A percentile compares a stretch with the other conserved stretches of the same genome.
Evolutionary conservation across 2,797 vertebrate genomes (phyloP).

Genomic region (Lithobates sylvaticus): DNA sequence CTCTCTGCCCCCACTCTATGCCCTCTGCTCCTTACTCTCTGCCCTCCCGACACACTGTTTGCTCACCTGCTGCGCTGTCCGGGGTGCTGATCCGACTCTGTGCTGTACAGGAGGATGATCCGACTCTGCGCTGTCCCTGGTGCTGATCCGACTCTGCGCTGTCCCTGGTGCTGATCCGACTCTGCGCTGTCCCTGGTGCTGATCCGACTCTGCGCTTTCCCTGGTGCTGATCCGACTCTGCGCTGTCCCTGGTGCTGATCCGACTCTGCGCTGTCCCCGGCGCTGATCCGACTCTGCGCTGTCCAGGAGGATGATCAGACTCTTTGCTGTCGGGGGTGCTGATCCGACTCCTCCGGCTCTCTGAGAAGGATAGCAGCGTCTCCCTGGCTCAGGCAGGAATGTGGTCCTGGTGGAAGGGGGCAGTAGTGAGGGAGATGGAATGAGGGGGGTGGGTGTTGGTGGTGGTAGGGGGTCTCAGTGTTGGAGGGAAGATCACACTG

Average conservation of each 20-base stretch:
- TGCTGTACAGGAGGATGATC: background rate
- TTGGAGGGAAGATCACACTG: background rate
- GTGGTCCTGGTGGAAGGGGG: constrained; percentile 12
- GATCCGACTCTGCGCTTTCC: background rate
- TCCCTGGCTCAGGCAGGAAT: constrained; percentile 3
- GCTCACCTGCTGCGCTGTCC: constrained; percentile 1
- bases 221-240: background rate
- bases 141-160: background rate
- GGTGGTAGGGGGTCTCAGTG: background rate
- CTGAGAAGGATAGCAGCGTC: background rate
- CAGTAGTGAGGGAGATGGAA: constrained; percentile 13
- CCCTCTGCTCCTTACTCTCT: too few species aligned
- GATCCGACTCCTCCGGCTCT: background rate
- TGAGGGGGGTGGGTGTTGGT: background rate
- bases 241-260: background rate
- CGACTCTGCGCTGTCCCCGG: background rate
- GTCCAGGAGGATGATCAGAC: background rate
- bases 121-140: background rate
- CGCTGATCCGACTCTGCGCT: background rate
- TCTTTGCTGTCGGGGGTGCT: background rate
- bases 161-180: background rate
- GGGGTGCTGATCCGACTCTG: background rate
- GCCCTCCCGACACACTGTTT: too few species aligned
- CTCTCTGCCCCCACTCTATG: too few species aligned
- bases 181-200: constrained; percentile 11